Base-by-base conservation (phyloP, 2,113 vertebrate genomes). In the Sula dactylatra region DNA sequence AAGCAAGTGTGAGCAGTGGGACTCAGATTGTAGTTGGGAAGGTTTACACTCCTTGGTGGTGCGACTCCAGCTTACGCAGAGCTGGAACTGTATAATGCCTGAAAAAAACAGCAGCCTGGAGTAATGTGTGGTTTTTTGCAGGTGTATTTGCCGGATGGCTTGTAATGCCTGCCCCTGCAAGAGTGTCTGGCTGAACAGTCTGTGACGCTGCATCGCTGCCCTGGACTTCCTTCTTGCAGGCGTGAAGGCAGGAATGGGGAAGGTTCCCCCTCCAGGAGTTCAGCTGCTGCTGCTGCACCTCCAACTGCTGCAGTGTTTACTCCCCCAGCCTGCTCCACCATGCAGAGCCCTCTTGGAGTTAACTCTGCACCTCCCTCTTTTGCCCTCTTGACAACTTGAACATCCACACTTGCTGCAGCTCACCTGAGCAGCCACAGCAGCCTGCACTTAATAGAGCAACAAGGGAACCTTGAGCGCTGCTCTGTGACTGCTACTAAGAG, bases 181-280 rank as follows among this genome's bases (percentile, higher is more conserved):
- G 13, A 0, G 0, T 31, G 40, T 59, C 38, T 76, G 34, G 5
- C 52, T 54, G 25, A 54, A 18, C 5, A 62, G 15, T 4, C 26
- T 42, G 15, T 64, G 58, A 16, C 2, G 8, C 36, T 64, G 36
- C 9, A 11, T 21, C 0, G 0, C 13, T 76, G n/a, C 32, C 16
- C 49, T 78, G 36, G 24, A 22, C 65, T 78, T 84, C 4, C 10
- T 16, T 52, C 34, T 44, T 45, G 40, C 2, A 3, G 1, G 2
- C 5, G 10, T 55, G 25, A 59, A 76, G 19, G 17, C 9, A 14
- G 38, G 38, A 36, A 50, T 10, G 7, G 15, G 5, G 14, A 36
- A 52, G 10, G 2, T 9, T 40, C 16, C 16, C 54, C 16, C 50
- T 45, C 19, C 6, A 4, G 22, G 50, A 62, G 44, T 40, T 88